phyloP scores from a whole-genome alignment of 1,140 invertebrate species.

The Sinella curviseta region DNA sequence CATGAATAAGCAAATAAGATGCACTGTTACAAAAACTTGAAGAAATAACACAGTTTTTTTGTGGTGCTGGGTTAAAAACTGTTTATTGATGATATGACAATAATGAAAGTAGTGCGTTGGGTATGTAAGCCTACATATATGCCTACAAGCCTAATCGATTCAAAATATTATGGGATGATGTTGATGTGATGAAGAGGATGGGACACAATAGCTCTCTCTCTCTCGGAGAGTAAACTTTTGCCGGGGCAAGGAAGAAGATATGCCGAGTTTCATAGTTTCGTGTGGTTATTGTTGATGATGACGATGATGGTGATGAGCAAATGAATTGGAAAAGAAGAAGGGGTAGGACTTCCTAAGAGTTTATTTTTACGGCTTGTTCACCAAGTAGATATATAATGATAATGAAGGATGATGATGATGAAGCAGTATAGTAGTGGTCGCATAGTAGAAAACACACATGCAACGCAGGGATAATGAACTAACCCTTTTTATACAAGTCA shows the following conservation, averaged over 20 bases:
- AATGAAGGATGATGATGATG: slow-evolving; percentile 4
- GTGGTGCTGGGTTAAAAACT: no score
- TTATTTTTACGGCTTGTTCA: neutral
- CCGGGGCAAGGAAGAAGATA: no score
- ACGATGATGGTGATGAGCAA: slow-evolving; percentile 16
- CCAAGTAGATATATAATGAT: neutral
- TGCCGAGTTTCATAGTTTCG: neutral
- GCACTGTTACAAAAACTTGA: no score
- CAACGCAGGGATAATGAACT: no score
- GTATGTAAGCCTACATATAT: no score
- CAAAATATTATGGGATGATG: no score
- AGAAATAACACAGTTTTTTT: no score
- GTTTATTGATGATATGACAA: no score
- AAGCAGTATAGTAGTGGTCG: neutral
- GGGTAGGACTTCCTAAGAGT: neutral
- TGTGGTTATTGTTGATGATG: neutral
- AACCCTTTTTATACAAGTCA: no score
- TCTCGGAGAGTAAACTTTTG: no score
- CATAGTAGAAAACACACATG: neutral
- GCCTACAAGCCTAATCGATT: slow-evolving; percentile 4
- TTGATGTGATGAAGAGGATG: no score
- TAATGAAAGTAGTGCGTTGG: no score
- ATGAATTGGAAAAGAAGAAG: slow-evolving; percentile 15
- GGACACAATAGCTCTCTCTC: neutral
- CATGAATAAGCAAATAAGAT: slow-evolving; percentile 8